Evolutionary conservation across 2,113 vertebrate species (phyloP).

Genomic region (Elaphurus davidianus): DNA sequence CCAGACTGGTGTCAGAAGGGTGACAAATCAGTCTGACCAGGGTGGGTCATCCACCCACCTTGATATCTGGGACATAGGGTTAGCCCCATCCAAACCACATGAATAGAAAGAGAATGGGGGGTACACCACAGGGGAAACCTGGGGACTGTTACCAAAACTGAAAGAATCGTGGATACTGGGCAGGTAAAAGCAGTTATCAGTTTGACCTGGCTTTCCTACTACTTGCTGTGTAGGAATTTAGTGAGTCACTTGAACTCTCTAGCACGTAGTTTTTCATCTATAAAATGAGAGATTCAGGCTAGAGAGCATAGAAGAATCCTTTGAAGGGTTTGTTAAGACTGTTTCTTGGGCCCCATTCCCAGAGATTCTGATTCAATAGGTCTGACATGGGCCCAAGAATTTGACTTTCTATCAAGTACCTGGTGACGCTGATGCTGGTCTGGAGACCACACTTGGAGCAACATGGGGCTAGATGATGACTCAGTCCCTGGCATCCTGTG

Average conservation of each 20-base stretch:
- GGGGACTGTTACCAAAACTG: not conserved
- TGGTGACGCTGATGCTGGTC: too few relatives aligned
- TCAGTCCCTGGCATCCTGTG: not conserved
- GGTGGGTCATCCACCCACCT: not conserved
- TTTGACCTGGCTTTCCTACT: not conserved
- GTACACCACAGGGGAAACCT: not conserved
- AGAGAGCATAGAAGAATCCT: not conserved
- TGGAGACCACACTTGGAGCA: not conserved
- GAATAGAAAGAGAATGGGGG: not conserved
- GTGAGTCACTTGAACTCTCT: not conserved
- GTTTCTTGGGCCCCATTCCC: not conserved
- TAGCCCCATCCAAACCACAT: not conserved
- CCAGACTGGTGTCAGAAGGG: not conserved
- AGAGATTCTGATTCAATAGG: not conserved
- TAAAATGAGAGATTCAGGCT: not conserved
- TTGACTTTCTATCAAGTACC: not conserved
- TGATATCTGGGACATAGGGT: not conserved
- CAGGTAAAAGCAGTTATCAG: not conserved
- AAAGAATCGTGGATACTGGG: not conserved
- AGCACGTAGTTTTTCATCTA: not conserved
- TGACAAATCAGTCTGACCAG: not conserved
- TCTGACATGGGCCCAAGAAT: not conserved
- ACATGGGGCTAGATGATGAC: not conserved
- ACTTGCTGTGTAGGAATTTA: not conserved
- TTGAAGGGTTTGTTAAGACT: not conserved